These are phyloP conservation scores for Nymphicus hollandicus DNA, from an alignment of 2,113 vertebrate species.

Conservation along the genomic window DNA sequence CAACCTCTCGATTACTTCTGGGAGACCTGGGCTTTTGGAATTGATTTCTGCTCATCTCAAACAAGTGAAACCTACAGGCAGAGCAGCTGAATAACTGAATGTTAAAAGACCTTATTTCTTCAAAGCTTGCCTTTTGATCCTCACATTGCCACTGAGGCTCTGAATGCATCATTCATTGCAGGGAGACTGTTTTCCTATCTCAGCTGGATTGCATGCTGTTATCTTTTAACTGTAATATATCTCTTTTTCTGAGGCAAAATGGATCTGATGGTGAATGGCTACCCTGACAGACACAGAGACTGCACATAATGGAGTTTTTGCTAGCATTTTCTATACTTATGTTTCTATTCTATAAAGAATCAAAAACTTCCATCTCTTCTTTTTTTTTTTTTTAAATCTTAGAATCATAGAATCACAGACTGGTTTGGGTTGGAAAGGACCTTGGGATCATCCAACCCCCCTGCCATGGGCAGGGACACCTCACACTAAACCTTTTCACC, in stretches of 20 bases:
- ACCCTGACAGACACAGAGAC: background rate
- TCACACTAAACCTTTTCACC: background rate
- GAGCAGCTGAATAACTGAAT: slow-evolving; percentile 9
- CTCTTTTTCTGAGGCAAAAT: slow-evolving; percentile 6
- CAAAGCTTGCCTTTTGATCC: slow-evolving; percentile 36
- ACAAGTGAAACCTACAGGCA: slow-evolving; percentile 4
- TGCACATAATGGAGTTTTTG: background rate
- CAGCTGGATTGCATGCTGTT: background rate
- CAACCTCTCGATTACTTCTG: background rate
- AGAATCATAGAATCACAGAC: background rate
- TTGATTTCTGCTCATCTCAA: slow-evolving; percentile 22
- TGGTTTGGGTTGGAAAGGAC: background rate
- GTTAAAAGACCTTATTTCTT: slow-evolving; percentile 13
- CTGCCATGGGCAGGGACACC: background rate
- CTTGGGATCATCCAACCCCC: background rate
- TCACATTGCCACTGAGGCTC: background rate
- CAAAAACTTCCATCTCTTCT: background rate
- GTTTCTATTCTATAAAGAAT: background rate
- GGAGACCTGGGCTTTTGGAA: slow-evolving; percentile 8
- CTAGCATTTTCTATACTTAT: background rate
- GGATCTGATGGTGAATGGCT: background rate
- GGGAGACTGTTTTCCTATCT: background rate
- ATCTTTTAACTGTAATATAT: background rate
- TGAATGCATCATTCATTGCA: slow-evolving; percentile 18
- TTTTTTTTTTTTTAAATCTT: background rate